Base-by-base conservation (phyloP, 2,113 vertebrate species). In the Percopsis transmontana region DNA sequence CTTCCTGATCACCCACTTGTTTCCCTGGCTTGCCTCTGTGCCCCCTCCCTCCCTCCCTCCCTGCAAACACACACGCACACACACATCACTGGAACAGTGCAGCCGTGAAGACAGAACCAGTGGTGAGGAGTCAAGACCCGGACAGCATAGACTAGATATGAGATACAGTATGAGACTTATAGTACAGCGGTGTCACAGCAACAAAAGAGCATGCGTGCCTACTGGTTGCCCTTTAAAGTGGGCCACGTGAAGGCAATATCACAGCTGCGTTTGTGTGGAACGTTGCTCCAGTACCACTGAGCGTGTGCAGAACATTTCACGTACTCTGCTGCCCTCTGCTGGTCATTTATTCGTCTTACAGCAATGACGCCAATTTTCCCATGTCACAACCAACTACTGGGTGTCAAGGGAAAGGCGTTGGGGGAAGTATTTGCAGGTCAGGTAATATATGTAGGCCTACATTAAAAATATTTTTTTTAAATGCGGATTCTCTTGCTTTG, bases 1-100 rank as follows among this genome's bases (percentile, higher is more conserved):
- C 89, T 93, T 91, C 91, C 92, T 90, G 87, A 89, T 91, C 61
- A 87, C 62, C 85, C 86, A 42, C 60, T 44, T 61, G 62, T 67
- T 76, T 77, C 76, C 20, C 66, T 66, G 20, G 15, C 55, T 76
- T 80, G 77, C 70, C 73, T 74, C 61, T 39, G 62, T 63, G 62
- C 55, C 53, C 53, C 16, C 20, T 45, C 24, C 14, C 42, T 24
- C 2, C 52, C 51, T 23, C 38, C 58, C 33, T 38, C 41, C 11
- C 44, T 10, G 21, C n/a, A 51, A 2, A 38, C 23, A 52, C 33
- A 62, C 42, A 16, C 33, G 16, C 50, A 18, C 41, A 58, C n/a
- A 19, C 50, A 18, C 50, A 11, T 10, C 50, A 7, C 50, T 18
- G 18, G 13, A 2, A 18, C 19, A n/a, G n/a, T n/a, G n/a, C n/a